phyloP scores from a whole-genome alignment of 2,888 invertebrate genomes.

The Harpagoxenus sublaevis region DNA sequence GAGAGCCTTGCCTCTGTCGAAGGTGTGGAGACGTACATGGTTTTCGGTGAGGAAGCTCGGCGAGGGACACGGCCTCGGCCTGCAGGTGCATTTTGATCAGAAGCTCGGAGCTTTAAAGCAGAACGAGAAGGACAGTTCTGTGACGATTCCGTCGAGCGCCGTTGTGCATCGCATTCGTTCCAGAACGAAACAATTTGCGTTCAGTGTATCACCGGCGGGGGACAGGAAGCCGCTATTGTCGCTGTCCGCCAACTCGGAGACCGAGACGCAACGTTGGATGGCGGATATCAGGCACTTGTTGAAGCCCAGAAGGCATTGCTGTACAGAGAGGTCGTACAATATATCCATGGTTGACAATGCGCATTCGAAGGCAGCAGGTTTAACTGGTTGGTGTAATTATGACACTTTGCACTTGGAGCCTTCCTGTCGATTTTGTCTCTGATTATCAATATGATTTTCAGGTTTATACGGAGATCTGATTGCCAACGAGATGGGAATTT shows the following conservation, averaged over 20 bases:
- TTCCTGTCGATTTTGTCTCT: neutral
- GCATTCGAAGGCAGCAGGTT: slow-evolving; percentile 89
- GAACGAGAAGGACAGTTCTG: slow-evolving; percentile 78
- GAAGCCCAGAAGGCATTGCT: slow-evolving; percentile 86
- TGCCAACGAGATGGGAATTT: slow-evolving; percentile 87
- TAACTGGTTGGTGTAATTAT: slow-evolving; percentile 83
- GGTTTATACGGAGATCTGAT: slow-evolving; percentile 88
- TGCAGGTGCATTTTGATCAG: slow-evolving; percentile 78
- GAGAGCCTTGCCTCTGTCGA: slow-evolving; percentile 79
- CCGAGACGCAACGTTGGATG: slow-evolving; percentile 91
- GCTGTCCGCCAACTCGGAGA: slow-evolving; percentile 89
- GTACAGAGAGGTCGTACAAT: slow-evolving; percentile 87
- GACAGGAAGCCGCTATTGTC: slow-evolving; percentile 89
- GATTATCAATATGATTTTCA: slow-evolving; percentile 55
- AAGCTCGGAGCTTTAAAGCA: slow-evolving; percentile 67
- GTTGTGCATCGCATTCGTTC: slow-evolving; percentile 90
- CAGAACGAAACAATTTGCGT: slow-evolving; percentile 90
- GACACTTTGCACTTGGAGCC: neutral
- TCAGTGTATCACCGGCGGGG: slow-evolving; percentile 89
- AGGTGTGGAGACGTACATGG: slow-evolving; percentile 84
- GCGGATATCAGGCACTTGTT: slow-evolving; percentile 84
- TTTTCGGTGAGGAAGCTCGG: slow-evolving; percentile 80
- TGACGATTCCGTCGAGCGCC: slow-evolving; percentile 88
- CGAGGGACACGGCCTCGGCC: slow-evolving; percentile 73
- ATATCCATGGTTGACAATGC: slow-evolving; percentile 89